Evolutionary conservation across 1,140 invertebrate species (phyloP).

Genomic region (Drosophila tropicalis): DNA sequence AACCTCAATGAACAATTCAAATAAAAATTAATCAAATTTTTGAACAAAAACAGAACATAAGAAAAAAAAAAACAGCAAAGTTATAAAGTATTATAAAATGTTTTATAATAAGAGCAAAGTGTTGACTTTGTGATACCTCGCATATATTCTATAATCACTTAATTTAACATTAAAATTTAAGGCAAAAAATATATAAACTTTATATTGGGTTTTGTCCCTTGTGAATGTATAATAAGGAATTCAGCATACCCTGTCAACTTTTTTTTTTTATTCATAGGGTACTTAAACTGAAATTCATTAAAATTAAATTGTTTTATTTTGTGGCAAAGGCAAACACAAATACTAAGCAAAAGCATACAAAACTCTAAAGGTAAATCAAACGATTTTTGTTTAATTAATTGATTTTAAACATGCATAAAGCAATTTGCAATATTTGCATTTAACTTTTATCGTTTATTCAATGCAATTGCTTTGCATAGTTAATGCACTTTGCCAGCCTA

Average conservation of each 20-base stretch:
- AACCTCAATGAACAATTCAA: constrained; percentile 46
- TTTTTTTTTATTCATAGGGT: neutral
- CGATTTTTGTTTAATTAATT: constrained; percentile 61
- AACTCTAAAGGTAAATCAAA: constrained; percentile 39
- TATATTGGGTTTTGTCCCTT: neutral
- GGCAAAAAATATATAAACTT: neutral
- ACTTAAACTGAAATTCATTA: constrained; percentile 43
- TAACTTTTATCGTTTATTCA: constrained; percentile 20
- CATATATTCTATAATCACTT: no score
- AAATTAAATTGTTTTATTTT: constrained; percentile 44
- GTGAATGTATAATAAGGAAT: neutral
- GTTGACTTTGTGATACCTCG: constrained; percentile 1
- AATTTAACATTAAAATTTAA: neutral
- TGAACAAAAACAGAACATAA: constrained; percentile 30
- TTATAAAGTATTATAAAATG: neutral
- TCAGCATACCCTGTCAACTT: neutral
- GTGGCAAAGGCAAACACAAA: neutral
- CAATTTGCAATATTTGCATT: constrained; percentile 54
- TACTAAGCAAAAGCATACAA: constrained; percentile 9
- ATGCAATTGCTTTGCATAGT: constrained; percentile 3
- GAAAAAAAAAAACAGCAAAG: constrained; percentile 27
- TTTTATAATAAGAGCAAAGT: neutral
- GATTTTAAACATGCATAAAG: constrained; percentile 64
- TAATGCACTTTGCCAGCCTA: neutral
- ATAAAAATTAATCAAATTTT: constrained; percentile 69